Conservation (phyloP, 2,888 invertebrate genomes). For the Plagiodera versicolora region DNA sequence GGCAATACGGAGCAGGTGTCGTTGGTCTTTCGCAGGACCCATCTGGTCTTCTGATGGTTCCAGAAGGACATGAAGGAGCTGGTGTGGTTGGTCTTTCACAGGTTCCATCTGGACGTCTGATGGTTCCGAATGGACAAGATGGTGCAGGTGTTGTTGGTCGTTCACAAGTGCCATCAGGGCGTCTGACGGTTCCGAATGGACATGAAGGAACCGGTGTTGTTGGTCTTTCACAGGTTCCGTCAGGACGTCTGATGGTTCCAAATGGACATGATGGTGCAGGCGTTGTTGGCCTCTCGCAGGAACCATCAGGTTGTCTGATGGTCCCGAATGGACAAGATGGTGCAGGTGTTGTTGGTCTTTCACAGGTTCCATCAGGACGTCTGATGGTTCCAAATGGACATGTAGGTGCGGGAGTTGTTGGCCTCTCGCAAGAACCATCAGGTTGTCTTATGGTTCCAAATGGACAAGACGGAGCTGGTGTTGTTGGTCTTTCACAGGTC, state of each 20-base stretch:
- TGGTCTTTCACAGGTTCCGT: conserved; percentile 21
- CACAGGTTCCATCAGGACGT: conserved; percentile 26
- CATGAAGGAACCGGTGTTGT: conserved; percentile 22
- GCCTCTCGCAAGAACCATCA: conserved; percentile 13
- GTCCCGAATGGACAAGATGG: conserved; percentile 22
- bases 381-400: conserved; percentile 15
- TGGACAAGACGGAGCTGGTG: conserved; percentile 17
- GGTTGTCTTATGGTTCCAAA: conserved; percentile 18
- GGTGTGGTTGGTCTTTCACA: conserved; percentile 19
- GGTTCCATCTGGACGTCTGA: conserved; percentile 10
- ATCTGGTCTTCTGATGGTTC: conserved; percentile 13
- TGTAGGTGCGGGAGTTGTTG: conserved; percentile 9
- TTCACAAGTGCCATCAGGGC: conserved; percentile 20
- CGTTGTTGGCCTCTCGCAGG: conserved; percentile 9
- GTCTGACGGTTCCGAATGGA: conserved; percentile 20
- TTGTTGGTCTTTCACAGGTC: conserved; percentile 11
- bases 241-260: conserved; percentile 25
- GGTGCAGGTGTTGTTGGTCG: conserved; percentile 4
- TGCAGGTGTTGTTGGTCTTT: conserved; percentile 7
- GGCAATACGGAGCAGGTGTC: conserved; percentile 22
- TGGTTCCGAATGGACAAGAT: conserved; percentile 25
- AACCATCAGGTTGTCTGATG: conserved; percentile 18
- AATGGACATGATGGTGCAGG: conserved; percentile 27
- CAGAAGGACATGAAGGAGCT: conserved; percentile 14
- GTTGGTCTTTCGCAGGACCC: conserved; percentile 17